Evolutionary conservation across 2,888 invertebrate species (phyloP).

Genomic region (Augochlorella aurata): DNA sequence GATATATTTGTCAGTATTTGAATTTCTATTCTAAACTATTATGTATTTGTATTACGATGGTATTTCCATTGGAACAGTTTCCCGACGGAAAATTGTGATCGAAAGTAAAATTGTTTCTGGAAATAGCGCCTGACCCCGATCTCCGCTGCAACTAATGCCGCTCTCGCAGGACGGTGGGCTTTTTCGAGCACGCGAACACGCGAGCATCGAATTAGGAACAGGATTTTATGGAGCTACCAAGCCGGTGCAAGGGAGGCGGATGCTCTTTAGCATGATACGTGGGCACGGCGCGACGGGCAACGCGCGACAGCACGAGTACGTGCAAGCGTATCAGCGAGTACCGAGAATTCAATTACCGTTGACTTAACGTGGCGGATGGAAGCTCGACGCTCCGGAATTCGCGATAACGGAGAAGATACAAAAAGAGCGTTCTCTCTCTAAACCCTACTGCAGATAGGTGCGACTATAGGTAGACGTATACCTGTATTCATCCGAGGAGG

Average conservation of each 20-base stretch:
- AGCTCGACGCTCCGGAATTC: slow-evolving; percentile 65
- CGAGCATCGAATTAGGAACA: slow-evolving; percentile 1
- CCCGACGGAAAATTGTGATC: background rate
- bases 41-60: too few relatives aligned
- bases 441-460: slow-evolving; percentile 40
- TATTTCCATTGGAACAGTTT: too few relatives aligned
- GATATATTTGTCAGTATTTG: too few relatives aligned
- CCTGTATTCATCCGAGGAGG: slow-evolving; percentile 70
- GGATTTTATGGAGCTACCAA: slow-evolving; percentile 9
- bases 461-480: slow-evolving; percentile 48
- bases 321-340: slow-evolving; percentile 47
- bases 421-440: slow-evolving; percentile 63
- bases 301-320: slow-evolving; percentile 8
- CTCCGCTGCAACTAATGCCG: background rate
- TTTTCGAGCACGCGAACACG: background rate
- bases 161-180: background rate
- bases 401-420: slow-evolving; percentile 65
- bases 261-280: slow-evolving; percentile 15
- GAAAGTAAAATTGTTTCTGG: background rate
- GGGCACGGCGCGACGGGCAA: too few relatives aligned
- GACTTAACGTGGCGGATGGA: slow-evolving; percentile 53
- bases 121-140: background rate
- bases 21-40: too few relatives aligned
- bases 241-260: background rate
- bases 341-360: slow-evolving; percentile 67